Percentiles rank a stretch among this genome's conserved stretches.
phyloP scores from a whole-genome alignment of 35 echinoderm and acorn worm species.

The Ophiothrix spiculata region DNA sequence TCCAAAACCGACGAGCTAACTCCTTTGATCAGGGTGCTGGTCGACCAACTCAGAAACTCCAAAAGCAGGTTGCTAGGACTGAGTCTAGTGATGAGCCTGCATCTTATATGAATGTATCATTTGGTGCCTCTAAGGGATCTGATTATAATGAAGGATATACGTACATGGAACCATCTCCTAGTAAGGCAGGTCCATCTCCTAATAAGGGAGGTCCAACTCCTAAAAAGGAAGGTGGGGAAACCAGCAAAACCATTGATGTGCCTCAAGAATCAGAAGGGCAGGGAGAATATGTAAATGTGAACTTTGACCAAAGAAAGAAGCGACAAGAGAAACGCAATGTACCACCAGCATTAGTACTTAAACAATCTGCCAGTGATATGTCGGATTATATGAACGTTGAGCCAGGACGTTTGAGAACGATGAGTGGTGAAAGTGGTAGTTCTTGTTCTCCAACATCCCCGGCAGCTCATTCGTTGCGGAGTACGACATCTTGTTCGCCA shows the following conservation, averaged over 20 bases:
- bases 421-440: no score
- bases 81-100: neutral
- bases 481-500: conserved; percentile 39
- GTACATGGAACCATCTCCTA: conserved; percentile 1
- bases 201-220: no score
- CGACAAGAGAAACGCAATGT: neutral
- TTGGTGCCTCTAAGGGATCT: neutral
- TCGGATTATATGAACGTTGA: conserved; percentile 79
- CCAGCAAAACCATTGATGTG: neutral
- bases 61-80: neutral
- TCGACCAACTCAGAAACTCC: neutral
- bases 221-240: no score
- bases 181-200: no score
- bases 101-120: conserved; percentile 11
- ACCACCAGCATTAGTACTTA: neutral
- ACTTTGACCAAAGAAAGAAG: conserved; percentile 15
- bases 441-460: no score
- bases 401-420: conserved; percentile 14
- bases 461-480: no score
- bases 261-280: conserved; percentile 1
- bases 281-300: conserved; percentile 53
- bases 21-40: neutral
- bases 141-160: conserved; percentile 1
- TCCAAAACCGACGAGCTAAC: conserved; percentile 25
- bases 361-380: conserved; percentile 1